phyloP scores from a whole-genome alignment of 2,888 invertebrate species.

The Labia minor region DNA sequence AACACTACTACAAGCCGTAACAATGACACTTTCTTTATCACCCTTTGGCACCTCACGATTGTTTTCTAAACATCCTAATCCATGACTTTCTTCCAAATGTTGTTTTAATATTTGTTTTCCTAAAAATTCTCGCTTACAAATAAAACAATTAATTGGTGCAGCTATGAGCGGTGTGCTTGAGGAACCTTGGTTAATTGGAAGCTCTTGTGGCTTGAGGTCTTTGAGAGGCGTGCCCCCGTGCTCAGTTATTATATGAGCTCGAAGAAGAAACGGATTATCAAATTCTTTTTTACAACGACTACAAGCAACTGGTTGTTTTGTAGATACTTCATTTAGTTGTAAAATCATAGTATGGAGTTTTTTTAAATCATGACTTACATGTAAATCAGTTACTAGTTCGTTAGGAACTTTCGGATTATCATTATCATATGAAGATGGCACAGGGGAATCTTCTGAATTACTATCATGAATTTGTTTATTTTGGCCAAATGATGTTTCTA shows the following conservation, averaged over 20 bases:
- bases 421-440: constrained; percentile 35
- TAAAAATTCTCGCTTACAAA: constrained; percentile 51
- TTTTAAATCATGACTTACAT: constrained; percentile 69
- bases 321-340: constrained; percentile 71
- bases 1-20: constrained; percentile 26
- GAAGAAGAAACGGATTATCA: constrained; percentile 59
- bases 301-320: constrained; percentile 47
- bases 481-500: not conserved
- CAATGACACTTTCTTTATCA: constrained; percentile 33
- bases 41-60: constrained; percentile 32
- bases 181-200: constrained; percentile 24
- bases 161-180: constrained; percentile 29
- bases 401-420: constrained; percentile 35
- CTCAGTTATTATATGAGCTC: constrained; percentile 56
- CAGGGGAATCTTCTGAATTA: constrained; percentile 27
- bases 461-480: not conserved
- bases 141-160: constrained; percentile 35
- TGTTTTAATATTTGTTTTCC: constrained; percentile 53
- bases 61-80: constrained; percentile 28
- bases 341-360: constrained; percentile 84
- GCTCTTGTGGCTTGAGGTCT: constrained; percentile 3
- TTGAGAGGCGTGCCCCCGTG: constrained; percentile 39
- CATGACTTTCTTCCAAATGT: constrained; percentile 58
- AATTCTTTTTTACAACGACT: constrained; percentile 59
- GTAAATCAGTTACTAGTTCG: constrained; percentile 38